phyloP scores from a whole-genome alignment of 2,797 vertebrate species.

The Hafferia zeledoni region DNA sequence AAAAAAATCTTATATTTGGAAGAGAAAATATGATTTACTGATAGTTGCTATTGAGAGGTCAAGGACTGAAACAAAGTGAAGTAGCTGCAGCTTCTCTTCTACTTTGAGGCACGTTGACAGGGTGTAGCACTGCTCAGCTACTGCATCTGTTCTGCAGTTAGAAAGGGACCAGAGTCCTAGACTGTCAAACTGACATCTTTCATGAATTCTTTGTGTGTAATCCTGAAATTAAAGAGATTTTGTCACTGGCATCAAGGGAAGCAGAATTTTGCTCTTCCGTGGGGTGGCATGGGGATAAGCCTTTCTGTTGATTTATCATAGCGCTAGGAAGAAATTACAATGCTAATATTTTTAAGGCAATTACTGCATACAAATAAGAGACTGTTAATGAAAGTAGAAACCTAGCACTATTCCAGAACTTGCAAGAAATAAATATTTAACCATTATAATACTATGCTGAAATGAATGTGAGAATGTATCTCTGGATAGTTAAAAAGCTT shows the following conservation, averaged over 20 bases:
- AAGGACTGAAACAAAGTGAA: neutral
- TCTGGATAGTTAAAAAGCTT: conserved; percentile 54
- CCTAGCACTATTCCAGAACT: conserved; percentile 34
- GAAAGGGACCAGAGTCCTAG: neutral
- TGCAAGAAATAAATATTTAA: conserved; percentile 75
- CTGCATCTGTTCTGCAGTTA: neutral
- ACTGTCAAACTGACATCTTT: neutral
- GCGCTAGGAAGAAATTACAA: conserved; percentile 19
- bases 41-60: neutral
- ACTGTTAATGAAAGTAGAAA: conserved; percentile 64
- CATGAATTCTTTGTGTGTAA: neutral
- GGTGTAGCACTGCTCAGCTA: neutral
- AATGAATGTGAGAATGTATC: conserved; percentile 47
- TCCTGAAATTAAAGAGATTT: conserved; percentile 23
- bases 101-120: neutral
- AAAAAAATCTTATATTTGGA: neutral
- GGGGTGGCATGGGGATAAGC: neutral
- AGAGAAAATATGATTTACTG: neutral
- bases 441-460: conserved; percentile 52
- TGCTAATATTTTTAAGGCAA: conserved; percentile 64
- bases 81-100: neutral
- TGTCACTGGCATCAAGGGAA: neutral
- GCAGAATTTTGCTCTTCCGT: neutral
- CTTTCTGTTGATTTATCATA: conserved; percentile 30
- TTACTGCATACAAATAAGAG: conserved; percentile 60